Percentiles rank a stretch among this genome's conserved stretches.
phyloP scores from a whole-genome alignment of 2,113 vertebrate genomes.

The Esox niger region DNA sequence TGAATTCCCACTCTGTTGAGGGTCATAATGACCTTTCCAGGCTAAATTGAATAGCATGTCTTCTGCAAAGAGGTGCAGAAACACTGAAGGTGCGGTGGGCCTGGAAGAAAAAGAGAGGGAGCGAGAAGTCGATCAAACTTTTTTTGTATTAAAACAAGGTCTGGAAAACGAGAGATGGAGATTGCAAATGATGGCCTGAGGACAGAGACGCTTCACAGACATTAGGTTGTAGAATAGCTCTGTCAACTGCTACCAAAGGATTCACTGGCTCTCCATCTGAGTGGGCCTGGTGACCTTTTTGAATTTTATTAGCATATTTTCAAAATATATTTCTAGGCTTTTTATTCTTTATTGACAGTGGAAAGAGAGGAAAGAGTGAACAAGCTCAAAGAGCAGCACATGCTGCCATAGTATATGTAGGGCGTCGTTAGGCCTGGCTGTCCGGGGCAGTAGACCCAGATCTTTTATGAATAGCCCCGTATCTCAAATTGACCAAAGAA shows the following conservation, averaged over 20 bases:
- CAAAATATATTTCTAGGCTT: too few relatives aligned
- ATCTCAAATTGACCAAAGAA: too few relatives aligned
- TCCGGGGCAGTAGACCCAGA: too few relatives aligned
- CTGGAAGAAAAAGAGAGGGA: not conserved
- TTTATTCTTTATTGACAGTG: too few relatives aligned
- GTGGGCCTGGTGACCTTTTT: not conserved
- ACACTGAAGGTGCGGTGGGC: slow-evolving; percentile 7
- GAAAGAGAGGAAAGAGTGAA: too few relatives aligned
- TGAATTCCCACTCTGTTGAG: slow-evolving; percentile 21
- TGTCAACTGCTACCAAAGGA: not conserved
- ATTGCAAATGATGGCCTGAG: not conserved
- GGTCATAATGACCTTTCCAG: slow-evolving; percentile 47
- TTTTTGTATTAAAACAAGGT: not conserved
- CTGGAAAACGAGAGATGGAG: slow-evolving; percentile 2
- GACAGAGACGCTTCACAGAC: slow-evolving; percentile 14
- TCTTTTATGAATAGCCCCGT: too few relatives aligned
- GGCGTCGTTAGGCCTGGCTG: too few relatives aligned
- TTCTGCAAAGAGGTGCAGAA: slow-evolving; percentile 25
- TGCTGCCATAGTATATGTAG: too few relatives aligned
- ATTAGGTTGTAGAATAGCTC: slow-evolving; percentile 14
- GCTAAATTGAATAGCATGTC: slow-evolving; percentile 48
- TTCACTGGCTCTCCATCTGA: not conserved
- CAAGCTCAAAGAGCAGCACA: too few relatives aligned
- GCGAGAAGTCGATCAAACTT: not conserved
- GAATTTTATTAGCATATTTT: too few relatives aligned